Evolutionary conservation across 2,888 invertebrate species (phyloP), one percentile per base, ranked within the genome.

Genomic region (Spatulosminthurus flaviceps): DNA sequence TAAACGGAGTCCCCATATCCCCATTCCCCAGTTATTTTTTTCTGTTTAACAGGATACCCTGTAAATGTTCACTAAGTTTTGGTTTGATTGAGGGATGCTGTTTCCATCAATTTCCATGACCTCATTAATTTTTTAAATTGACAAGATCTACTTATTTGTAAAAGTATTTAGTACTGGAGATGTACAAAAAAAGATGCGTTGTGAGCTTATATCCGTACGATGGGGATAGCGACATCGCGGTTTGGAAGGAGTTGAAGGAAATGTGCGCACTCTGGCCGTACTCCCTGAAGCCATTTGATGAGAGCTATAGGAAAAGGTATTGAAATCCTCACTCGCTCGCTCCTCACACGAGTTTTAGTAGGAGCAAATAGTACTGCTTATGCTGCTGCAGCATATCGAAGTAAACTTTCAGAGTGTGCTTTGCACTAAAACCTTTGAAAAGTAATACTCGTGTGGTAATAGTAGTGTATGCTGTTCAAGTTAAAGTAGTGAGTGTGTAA

Each of bases 211-310:
- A 51, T 5, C 51, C 51, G 51, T 51, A 51, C 51, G 51, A 51
- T 51, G 51, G 51, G 51, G 51, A 51, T 41, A 42, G 72, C 72
- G 24, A 34, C 42, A 29, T n/a, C n/a, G 70, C 70, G 21, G 28
- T 28, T 42, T 72, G 41, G 72, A 21, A 41, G 4, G 21, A 42
- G n/a, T 13, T 13, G 72, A 19, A 24, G 41, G 34, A n/a, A n/a
- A 34, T 72, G 13, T 19, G 29, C 67, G 67, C 67, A 28, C 67
- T 67, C 67, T 67, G 67, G 67, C 26, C 26, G 67, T 28, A 19
- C 67, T 22, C 7, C 11, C 11, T n/a, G 26, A 26, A 67, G 67
- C 28, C 67, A 67, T 28, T 24, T 67, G 67, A 67, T 67, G 67
- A 67, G n/a, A 24, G 28, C n/a, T n/a, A n/a, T 67, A 26, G 67